Conservation (phyloP, 1,140 invertebrate genomes). For the Cylas formicarius region DNA sequence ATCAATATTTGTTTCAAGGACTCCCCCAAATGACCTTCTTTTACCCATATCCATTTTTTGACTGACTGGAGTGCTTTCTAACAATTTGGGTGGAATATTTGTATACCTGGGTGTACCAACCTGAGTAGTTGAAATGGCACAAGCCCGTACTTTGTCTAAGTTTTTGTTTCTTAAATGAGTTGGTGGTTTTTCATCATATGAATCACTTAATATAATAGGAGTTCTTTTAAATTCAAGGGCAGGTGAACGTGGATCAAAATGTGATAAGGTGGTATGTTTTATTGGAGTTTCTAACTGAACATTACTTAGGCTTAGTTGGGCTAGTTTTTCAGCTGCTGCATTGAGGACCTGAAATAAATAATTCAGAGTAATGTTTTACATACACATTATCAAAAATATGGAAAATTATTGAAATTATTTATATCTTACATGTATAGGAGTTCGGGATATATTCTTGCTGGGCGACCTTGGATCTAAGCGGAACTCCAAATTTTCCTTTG, state of each 20-base stretch:
- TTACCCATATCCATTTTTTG: conserved; percentile 21
- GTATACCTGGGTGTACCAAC: neutral
- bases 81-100: conserved; percentile 24
- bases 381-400: conserved; percentile 8
- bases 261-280: conserved; percentile 35
- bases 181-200: conserved; percentile 28
- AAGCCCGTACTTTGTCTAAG: conserved; percentile 27
- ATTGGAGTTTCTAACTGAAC: conserved; percentile 10
- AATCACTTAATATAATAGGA: conserved; percentile 39
- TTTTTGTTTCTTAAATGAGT: conserved; percentile 32
- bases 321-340: conserved; percentile 16
- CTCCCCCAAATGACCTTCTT: conserved; percentile 33
- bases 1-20: conserved; percentile 40
- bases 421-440: conserved; percentile 40
- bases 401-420: conserved; percentile 5
- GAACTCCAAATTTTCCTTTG: conserved; percentile 2
- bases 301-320: conserved; percentile 8
- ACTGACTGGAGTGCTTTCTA: conserved; percentile 23
- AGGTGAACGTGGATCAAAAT: conserved; percentile 44
- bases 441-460: conserved; percentile 41
- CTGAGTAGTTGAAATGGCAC: conserved; percentile 5
- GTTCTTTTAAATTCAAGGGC: conserved; percentile 43
- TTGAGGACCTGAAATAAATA: conserved; percentile 17
- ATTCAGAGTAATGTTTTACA: conserved; percentile 2
- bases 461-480: conserved; percentile 43